A percentile compares a stretch with the other conserved stretches of the same genome.
Evolutionary conservation across 2,888 invertebrate species (phyloP).

Genomic region (Hydrotaea cyrtoneurina): DNA sequence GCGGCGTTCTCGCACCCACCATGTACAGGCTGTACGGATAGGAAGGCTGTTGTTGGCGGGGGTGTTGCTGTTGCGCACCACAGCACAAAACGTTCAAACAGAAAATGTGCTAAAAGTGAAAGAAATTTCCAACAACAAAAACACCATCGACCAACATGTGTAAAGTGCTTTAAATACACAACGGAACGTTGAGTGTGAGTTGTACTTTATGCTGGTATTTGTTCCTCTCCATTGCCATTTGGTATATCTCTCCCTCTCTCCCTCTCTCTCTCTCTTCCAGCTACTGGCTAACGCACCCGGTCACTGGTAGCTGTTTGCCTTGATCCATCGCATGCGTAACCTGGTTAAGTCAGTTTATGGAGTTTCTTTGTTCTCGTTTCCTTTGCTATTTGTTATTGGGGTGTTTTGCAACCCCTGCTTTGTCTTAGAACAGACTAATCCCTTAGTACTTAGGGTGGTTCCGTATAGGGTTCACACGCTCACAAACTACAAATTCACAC

Average conservation of each 20-base stretch:
- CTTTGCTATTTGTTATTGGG: not conserved
- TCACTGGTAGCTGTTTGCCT: not conserved
- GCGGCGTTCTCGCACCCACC: not conserved
- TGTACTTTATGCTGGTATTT: not conserved
- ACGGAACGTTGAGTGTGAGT: not conserved
- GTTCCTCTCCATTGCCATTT: not conserved
- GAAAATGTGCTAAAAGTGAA: constrained; percentile 37
- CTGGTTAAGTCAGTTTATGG: constrained; percentile 9
- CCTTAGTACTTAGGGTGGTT: not conserved
- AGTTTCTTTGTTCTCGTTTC: not conserved
- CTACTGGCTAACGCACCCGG: not conserved
- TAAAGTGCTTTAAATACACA: not conserved
- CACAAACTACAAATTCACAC: not conserved
- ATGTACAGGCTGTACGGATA: not conserved
- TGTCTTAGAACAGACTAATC: not conserved
- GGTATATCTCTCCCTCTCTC: too few species aligned
- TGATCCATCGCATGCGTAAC: not conserved
- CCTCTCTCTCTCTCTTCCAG: not conserved
- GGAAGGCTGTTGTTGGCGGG: too few species aligned
- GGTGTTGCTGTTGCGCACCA: not conserved
- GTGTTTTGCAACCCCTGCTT: constrained; percentile 2
- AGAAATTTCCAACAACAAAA: constrained; percentile 21
- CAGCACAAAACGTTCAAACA: not conserved
- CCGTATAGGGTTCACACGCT: constrained; percentile 11
- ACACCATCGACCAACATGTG: not conserved